Percentiles rank a stretch among this genome's conserved stretches.
Conservation (phyloP, 1,140 invertebrate genomes). For the Parapsyche elsis region DNA sequence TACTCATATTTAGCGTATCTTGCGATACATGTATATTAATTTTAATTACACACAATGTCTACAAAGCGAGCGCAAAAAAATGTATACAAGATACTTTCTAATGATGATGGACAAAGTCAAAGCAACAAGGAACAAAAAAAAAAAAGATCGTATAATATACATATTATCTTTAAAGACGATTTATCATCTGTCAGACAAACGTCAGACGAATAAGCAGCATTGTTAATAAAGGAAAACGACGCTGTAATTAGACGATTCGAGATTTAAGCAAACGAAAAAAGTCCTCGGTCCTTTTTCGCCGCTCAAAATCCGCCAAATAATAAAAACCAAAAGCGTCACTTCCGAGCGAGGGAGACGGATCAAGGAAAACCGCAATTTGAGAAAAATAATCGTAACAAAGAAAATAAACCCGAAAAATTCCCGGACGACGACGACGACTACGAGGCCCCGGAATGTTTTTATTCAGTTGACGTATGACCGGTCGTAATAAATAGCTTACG, state of each 20-base stretch:
- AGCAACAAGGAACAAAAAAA: background rate
- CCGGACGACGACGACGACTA: background rate
- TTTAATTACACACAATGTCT: too few species aligned
- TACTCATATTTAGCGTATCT: too few species aligned
- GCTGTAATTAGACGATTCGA: too few species aligned
- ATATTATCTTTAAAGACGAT: background rate
- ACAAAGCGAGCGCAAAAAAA: background rate
- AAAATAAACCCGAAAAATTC: background rate
- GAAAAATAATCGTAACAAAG: background rate
- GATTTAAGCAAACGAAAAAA: too few species aligned
- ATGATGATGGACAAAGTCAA: background rate
- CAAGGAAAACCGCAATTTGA: too few species aligned
- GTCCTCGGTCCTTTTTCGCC: too few species aligned
- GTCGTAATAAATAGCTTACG: slow-evolving; percentile 13
- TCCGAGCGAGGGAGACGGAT: too few species aligned
- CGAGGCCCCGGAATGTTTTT: background rate
- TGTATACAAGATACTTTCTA: background rate
- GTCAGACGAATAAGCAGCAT: background rate
- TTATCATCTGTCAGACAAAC: background rate
- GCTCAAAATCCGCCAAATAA: too few species aligned
- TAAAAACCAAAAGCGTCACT: too few species aligned
- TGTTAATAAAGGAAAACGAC: too few species aligned
- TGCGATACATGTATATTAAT: too few species aligned
- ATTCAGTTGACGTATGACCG: background rate
- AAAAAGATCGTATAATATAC: background rate